These are phyloP conservation scores for Procavia capensis DNA, from an alignment of 2,113 vertebrate species.

Conservation along the genomic window DNA sequence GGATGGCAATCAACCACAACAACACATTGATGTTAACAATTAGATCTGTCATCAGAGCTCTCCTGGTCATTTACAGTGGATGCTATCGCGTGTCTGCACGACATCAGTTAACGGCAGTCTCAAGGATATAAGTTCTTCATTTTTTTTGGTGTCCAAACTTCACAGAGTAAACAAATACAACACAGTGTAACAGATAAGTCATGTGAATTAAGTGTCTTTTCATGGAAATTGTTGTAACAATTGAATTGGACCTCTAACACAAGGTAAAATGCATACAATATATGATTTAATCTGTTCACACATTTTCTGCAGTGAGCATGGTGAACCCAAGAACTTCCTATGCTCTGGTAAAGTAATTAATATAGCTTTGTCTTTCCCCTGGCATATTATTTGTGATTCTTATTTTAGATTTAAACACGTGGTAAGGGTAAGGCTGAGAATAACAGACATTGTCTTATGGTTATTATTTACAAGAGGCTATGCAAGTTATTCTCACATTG, in stretches of 20 bases:
- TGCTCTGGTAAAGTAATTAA: background rate
- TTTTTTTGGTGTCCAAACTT: background rate
- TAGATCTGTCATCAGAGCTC: background rate
- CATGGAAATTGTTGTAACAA: too few species aligned
- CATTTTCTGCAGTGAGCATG: fast-evolving
- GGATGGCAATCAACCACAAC: too few species aligned
- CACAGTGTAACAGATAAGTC: background rate
- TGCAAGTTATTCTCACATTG: background rate
- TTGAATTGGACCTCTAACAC: background rate
- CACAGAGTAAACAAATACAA: background rate
- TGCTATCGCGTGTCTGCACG: background rate
- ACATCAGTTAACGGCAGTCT: background rate
- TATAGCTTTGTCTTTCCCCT: background rate
- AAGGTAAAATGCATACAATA: background rate
- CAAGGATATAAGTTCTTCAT: background rate
- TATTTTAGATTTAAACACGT: background rate
- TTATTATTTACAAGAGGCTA: background rate
- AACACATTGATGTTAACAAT: background rate
- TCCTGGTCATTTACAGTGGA: background rate
- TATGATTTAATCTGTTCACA: background rate
- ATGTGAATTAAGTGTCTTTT: background rate
- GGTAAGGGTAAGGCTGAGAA: background rate
- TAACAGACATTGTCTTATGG: background rate
- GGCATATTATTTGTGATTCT: background rate
- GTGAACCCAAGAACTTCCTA: background rate